Evolutionary conservation across 2,113 vertebrate genomes (phyloP), one percentile per base, ranked within the genome.

Genomic region (Corvus cornix): DNA sequence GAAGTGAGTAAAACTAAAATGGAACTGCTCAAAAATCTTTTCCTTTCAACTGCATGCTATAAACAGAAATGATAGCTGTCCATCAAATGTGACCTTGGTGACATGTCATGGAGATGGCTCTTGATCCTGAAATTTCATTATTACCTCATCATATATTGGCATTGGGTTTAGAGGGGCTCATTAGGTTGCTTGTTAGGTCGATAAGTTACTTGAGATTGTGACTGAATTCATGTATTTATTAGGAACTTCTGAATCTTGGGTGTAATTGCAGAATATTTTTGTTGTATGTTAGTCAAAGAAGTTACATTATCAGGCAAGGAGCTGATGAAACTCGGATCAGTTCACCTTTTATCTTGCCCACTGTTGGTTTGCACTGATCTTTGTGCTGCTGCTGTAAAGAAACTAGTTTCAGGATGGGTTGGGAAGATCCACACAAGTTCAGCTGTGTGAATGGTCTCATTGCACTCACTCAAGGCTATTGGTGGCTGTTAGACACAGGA

Each of bases 131-230:
- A 56, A 20, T 55, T 33, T 31, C 5, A 20, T 27, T 10, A 6
- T 31, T 30, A 28, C 6, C 10, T 63, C 0, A 0, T 33, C 0
- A 0, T 33, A 4, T 44, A 14, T 60, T 43, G 7, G 63, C 13
- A 13, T 6, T 1, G 3, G 28, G 3, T 53, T 62, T 55, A 20
- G 55, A 78, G 55, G 10, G 13, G 31, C 24, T 28, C 14, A 14
- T 35, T 43, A 41, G 16, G 48, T 27, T 58, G 3, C 9, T 80
- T 16, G 13, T 56, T 23, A 35, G 56, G 18, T 39, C 9, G 41
- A 31, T 7, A 39, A 1, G 16, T 49, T 73, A 28, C 8, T 49
- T 59, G 53, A 49, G 53, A 4, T 20, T 81, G 37, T 28, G 41
- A 24, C 7, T 43, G 37, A 52, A 58, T 62, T 26, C 4, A 51